Percentiles rank a stretch among this genome's conserved stretches.
Evolutionary conservation across 2,888 invertebrate species (phyloP).

Genomic region (Lobophora halterata): DNA sequence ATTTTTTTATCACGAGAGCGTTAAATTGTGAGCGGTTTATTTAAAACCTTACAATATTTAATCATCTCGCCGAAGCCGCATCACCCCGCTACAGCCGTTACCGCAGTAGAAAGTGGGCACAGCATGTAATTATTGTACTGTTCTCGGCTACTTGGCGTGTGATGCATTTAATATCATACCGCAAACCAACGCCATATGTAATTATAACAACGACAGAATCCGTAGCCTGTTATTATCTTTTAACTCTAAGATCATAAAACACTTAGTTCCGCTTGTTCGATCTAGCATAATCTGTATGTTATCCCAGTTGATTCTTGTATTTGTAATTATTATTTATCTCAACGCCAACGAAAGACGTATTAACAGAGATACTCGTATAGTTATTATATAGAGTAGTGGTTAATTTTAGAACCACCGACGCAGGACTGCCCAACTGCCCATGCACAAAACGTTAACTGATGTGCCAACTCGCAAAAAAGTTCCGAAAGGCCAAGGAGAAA

Average conservation of each 20-base stretch:
- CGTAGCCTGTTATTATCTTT: conserved; percentile 19
- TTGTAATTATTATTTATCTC: conserved; percentile 23
- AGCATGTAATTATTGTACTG: conserved; percentile 33
- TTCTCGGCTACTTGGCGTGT: conserved; percentile 29
- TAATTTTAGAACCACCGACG: conserved; percentile 65
- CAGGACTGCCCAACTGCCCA: conserved; percentile 46
- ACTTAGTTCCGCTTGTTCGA: conserved; percentile 21
- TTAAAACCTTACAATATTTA: too few species aligned
- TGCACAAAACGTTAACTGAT: conserved; percentile 18
- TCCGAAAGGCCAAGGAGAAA: conserved; percentile 35
- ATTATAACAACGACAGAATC: conserved; percentile 31
- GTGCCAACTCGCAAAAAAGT: conserved; percentile 37
- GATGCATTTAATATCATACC: conserved; percentile 24
- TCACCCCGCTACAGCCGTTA: conserved; percentile 11
- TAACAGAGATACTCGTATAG: conserved; percentile 54
- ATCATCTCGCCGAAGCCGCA: too few species aligned
- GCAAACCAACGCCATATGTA: conserved; percentile 22
- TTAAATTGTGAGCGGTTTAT: too few species aligned
- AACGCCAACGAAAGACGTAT: conserved; percentile 38
- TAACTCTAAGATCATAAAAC: conserved; percentile 1
- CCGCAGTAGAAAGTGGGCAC: conserved; percentile 39
- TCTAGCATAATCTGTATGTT: conserved; percentile 13
- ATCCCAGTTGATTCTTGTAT: conserved; percentile 12
- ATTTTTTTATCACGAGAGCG: too few species aligned
- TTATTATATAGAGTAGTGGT: conserved; percentile 53